These are phyloP conservation scores for Cololabis saira DNA, from an alignment of 2,113 vertebrate species.

Conservation along the genomic window DNA sequence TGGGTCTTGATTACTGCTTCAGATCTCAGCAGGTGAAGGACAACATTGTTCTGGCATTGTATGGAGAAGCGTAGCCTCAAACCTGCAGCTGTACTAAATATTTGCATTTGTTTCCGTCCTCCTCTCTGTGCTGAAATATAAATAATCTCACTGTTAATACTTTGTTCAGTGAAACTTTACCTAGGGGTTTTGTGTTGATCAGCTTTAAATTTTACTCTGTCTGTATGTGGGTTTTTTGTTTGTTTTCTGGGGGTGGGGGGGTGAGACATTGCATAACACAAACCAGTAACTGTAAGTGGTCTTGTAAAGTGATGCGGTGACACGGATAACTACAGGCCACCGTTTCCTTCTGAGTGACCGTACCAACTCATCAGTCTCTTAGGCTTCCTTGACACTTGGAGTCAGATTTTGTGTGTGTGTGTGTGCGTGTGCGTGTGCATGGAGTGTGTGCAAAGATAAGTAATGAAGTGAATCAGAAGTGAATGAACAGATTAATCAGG, in stretches of 20 bases:
- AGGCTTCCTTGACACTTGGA: constrained; percentile 32
- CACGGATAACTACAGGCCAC: constrained; percentile 49
- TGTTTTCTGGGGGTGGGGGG: neutral
- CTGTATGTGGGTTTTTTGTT: constrained; percentile 23
- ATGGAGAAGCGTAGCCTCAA: constrained; percentile 23
- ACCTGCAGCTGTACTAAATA: constrained; percentile 32
- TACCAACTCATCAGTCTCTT: constrained; percentile 30
- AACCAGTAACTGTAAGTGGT: constrained; percentile 36
- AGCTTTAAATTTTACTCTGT: constrained; percentile 17
- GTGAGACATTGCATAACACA: constrained; percentile 24
- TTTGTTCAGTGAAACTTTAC: constrained; percentile 24
- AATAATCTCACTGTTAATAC: constrained; percentile 32
- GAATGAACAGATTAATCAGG: constrained; percentile 75
- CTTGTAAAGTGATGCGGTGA: constrained; percentile 61
- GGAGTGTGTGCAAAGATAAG: constrained; percentile 27
- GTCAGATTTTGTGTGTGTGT: constrained; percentile 11
- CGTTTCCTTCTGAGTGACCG: constrained; percentile 59
- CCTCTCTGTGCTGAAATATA: constrained; percentile 17
- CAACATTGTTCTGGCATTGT: constrained; percentile 48
- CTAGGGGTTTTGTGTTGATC: constrained; percentile 35
- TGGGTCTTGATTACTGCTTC: constrained; percentile 62
- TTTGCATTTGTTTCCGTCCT: constrained; percentile 59
- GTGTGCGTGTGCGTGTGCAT: constrained; percentile 7
- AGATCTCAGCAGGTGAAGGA: constrained; percentile 71
- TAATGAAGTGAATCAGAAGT: constrained; percentile 69